phyloP scores from a whole-genome alignment of 2,888 invertebrate species.

The Himalopsyche japonica region DNA sequence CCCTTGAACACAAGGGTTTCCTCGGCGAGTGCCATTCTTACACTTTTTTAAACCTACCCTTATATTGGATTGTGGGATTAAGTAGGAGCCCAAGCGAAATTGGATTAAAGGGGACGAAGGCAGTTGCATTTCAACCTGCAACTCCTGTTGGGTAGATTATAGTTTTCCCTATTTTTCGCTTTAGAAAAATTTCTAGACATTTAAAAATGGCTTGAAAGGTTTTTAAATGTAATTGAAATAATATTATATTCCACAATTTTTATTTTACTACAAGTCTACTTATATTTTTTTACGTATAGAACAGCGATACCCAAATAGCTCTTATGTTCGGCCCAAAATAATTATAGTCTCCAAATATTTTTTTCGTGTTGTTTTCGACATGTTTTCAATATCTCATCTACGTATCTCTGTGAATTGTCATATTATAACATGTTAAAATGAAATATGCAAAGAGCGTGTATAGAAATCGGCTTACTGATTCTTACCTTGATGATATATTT shows the following conservation, averaged over 20 bases:
- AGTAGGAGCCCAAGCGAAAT: conserved; percentile 14
- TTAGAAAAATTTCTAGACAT: background rate
- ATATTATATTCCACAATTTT: no score
- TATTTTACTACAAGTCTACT: no score
- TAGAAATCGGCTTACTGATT: background rate
- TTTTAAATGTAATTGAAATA: no score
- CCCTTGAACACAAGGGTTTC: background rate
- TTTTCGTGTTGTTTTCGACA: no score
- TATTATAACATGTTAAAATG: background rate
- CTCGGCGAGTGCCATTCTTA: conserved; percentile 8
- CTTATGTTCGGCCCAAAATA: no score
- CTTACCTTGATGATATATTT: background rate
- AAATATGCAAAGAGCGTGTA: background rate
- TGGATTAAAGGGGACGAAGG: conserved; percentile 28
- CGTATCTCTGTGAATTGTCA: background rate
- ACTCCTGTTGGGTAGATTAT: background rate
- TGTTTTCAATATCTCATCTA: no score
- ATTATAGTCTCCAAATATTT: no score
- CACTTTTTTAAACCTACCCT: conserved; percentile 23
- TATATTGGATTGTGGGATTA: conserved; percentile 32
- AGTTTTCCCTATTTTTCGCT: background rate
- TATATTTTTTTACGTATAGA: no score
- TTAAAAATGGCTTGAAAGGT: background rate
- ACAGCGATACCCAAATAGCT: no score
- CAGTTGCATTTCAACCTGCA: background rate